Conservation (phyloP, 2,797 vertebrate species). For the Amblyopsis hoosieri region DNA sequence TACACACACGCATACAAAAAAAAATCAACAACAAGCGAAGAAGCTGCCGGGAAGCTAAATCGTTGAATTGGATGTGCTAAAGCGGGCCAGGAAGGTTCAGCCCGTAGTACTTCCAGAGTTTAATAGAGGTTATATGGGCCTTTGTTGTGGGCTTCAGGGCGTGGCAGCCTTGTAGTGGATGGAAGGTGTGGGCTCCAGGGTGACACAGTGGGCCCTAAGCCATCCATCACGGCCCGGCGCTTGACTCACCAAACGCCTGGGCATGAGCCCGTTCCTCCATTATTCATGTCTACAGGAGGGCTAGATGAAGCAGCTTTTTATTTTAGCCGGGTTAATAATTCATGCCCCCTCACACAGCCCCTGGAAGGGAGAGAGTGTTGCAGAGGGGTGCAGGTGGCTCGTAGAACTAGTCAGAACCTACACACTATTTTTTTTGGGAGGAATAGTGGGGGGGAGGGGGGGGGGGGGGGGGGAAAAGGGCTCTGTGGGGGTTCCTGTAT, state of each 20-base stretch:
- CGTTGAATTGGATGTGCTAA: slow-evolving; percentile 27
- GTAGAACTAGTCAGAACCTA: slow-evolving; percentile 66
- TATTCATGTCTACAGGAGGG: slow-evolving; percentile 80
- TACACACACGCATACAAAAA: slow-evolving; percentile 19
- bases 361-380: slow-evolving; percentile 69
- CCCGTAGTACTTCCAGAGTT: slow-evolving; percentile 47
- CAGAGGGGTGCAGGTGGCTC: slow-evolving; percentile 66
- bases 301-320: slow-evolving; percentile 80
- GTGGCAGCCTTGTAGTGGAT: slow-evolving; percentile 52
- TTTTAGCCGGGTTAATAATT: slow-evolving; percentile 85
- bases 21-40: slow-evolving; percentile 45
- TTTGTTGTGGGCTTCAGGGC: slow-evolving; percentile 57
- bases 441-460: too few species aligned
- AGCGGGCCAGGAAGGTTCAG: slow-evolving; percentile 31
- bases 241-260: slow-evolving; percentile 81
- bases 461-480: too few species aligned
- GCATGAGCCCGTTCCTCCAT: slow-evolving; percentile 78
- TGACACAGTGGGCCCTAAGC: slow-evolving; percentile 59
- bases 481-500: slow-evolving; percentile 54
- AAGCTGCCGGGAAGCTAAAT: slow-evolving; percentile 34
- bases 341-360: slow-evolving; percentile 72
- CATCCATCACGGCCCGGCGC: slow-evolving; percentile 74
- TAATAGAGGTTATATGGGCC: slow-evolving; percentile 58
- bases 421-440: slow-evolving; percentile 60
- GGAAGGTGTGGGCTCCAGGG: slow-evolving; percentile 26